Evolutionary conservation across 1,140 invertebrate species (phyloP).

Genomic region (Drosophila pectinifera): DNA sequence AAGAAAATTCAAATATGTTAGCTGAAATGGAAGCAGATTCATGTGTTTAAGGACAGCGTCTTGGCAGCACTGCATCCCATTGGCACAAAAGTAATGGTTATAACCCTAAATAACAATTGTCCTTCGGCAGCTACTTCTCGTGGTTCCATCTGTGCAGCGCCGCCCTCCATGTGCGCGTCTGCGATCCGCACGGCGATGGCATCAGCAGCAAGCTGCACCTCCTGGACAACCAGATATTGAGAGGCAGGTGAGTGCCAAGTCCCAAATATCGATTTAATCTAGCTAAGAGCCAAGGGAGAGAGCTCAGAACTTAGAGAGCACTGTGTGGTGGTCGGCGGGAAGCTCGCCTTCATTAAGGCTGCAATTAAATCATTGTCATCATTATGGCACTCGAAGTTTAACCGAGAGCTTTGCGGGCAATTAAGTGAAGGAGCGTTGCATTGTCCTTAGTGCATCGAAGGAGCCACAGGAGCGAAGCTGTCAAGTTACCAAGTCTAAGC

Average conservation of each 20-base stretch:
- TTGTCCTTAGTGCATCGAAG: background rate
- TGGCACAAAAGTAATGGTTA: slow-evolving; percentile 22
- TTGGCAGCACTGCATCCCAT: slow-evolving; percentile 2
- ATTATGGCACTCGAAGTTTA: slow-evolving; percentile 33
- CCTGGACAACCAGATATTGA: slow-evolving; percentile 87
- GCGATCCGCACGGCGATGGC: slow-evolving; percentile 88
- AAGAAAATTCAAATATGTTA: background rate
- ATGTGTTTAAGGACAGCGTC: background rate
- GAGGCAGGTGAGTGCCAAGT: slow-evolving; percentile 85
- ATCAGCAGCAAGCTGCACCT: slow-evolving; percentile 87
- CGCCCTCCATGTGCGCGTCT: slow-evolving; percentile 87
- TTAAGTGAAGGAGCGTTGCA: slow-evolving; percentile 13
- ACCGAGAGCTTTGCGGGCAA: slow-evolving; percentile 11
- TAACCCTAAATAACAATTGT: slow-evolving; percentile 3
- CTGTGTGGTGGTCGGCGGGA: slow-evolving; percentile 2
- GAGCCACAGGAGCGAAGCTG: slow-evolving; percentile 5
- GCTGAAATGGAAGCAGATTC: background rate
- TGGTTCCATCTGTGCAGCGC: slow-evolving; percentile 88
- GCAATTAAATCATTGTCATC: slow-evolving; percentile 56
- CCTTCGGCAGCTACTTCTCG: slow-evolving; percentile 87
- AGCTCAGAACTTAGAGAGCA: background rate
- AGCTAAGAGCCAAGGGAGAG: slow-evolving; percentile 11
- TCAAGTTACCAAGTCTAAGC: too few species aligned
- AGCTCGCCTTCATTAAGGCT: slow-evolving; percentile 41
- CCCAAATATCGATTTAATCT: slow-evolving; percentile 25